These are phyloP conservation scores for Panagrolaimus sp. DNA, from an alignment of 1,140 invertebrate genomes.

Conservation along the genomic window DNA sequence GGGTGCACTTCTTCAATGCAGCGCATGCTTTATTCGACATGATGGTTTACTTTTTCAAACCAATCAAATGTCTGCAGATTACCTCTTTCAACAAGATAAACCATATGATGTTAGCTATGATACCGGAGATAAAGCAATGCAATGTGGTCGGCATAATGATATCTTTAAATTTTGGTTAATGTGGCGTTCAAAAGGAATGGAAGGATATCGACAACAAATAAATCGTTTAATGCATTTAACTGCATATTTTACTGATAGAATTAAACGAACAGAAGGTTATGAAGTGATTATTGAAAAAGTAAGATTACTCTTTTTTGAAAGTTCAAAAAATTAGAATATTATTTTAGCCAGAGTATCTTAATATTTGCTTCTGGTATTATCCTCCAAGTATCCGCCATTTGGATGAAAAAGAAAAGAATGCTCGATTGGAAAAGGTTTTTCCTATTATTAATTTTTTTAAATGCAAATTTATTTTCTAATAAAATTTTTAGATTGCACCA, in stretches of 20 bases:
- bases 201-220: slow-evolving; percentile 84
- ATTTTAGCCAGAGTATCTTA: slow-evolving; percentile 83
- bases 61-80: slow-evolving; percentile 94
- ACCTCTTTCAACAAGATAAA: slow-evolving; percentile 98
- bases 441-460: slow-evolving; percentile 20
- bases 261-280: slow-evolving; percentile 72
- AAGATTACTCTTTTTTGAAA: neutral
- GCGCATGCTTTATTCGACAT: slow-evolving; percentile 91
- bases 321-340: slow-evolving; percentile 17
- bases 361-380: slow-evolving; percentile 97
- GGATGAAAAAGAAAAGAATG: slow-evolving; percentile 72
- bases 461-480: neutral
- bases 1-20: slow-evolving; percentile 91
- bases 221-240: slow-evolving; percentile 74
- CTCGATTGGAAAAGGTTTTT: slow-evolving; percentile 76
- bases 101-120: slow-evolving; percentile 93
- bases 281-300: slow-evolving; percentile 72
- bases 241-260: slow-evolving; percentile 61
- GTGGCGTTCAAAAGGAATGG: slow-evolving; percentile 90
- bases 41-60: slow-evolving; percentile 88
- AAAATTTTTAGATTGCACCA: slow-evolving; percentile 73
- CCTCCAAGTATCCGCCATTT: slow-evolving; percentile 76
- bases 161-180: slow-evolving; percentile 98
- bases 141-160: slow-evolving; percentile 96
- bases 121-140: slow-evolving; percentile 97